These are phyloP conservation scores for silkworm (Bombyx mori) DNA, from an alignment of 1,140 invertebrate species.

Conservation along the genomic window DNA sequence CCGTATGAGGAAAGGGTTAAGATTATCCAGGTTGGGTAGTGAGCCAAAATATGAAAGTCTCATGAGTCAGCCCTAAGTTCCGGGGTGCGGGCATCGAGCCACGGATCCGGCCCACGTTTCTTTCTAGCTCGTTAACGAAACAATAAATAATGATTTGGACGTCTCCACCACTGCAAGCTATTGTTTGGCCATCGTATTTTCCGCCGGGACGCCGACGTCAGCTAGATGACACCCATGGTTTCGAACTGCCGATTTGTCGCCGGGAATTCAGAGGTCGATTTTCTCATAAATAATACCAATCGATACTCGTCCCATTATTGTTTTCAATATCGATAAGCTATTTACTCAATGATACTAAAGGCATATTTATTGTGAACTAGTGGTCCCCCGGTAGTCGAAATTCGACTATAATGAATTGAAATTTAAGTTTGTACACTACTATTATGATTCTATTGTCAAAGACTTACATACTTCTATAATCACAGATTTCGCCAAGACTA, in stretches of 20 bases:
- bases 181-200: slow-evolving; percentile 43
- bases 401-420: too few species aligned
- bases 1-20: slow-evolving; percentile 9
- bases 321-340: too few species aligned
- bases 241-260: slow-evolving; percentile 19
- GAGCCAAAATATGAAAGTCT: slow-evolving; percentile 22
- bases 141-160: slow-evolving; percentile 59
- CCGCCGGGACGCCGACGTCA: slow-evolving; percentile 18
- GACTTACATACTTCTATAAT: too few species aligned
- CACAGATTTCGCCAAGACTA: too few species aligned
- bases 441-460: too few species aligned
- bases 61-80: slow-evolving; percentile 24
- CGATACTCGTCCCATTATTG: neutral
- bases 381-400: too few species aligned
- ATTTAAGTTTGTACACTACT: too few species aligned
- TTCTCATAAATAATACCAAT: slow-evolving; percentile 4
- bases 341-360: neutral
- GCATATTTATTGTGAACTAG: too few species aligned
- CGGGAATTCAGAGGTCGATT: slow-evolving; percentile 13
- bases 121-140: slow-evolving; percentile 52
- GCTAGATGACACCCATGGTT: slow-evolving; percentile 18
- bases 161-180: slow-evolving; percentile 33
- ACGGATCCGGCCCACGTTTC: slow-evolving; percentile 27
- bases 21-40: neutral
- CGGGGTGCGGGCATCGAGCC: slow-evolving; percentile 20